Evolutionary conservation across 2,797 vertebrate species (phyloP).

Genomic region (Leucoraja ocellata): DNA sequence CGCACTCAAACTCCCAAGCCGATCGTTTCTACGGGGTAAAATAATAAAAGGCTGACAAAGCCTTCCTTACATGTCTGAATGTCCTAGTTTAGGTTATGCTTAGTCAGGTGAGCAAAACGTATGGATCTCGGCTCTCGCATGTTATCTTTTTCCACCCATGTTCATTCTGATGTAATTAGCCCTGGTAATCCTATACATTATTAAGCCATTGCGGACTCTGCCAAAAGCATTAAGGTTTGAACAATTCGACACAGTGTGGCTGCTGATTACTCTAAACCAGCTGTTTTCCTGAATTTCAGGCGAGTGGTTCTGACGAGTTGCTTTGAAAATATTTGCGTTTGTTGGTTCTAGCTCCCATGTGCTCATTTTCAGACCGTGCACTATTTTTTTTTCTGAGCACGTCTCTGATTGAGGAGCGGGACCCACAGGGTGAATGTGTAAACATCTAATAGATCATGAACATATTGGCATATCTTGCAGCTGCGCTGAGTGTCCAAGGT

Average conservation of each 20-base stretch:
- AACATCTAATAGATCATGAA: not conserved
- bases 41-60: not conserved
- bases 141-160: not conserved
- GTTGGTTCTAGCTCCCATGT: slow-evolving; percentile 15
- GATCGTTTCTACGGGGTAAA: too few species aligned
- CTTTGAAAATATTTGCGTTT: slow-evolving; percentile 25
- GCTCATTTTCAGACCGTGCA: not conserved
- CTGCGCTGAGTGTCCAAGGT: not conserved
- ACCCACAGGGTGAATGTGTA: not conserved
- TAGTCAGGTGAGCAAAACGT: not conserved
- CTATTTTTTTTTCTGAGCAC: not conserved
- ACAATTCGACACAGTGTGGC: not conserved
- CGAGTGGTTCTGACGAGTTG: not conserved
- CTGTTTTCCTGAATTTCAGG: slow-evolving; percentile 29
- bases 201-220: not conserved
- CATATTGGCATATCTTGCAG: not conserved
- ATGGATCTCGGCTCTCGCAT: not conserved
- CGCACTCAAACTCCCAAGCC: too few species aligned
- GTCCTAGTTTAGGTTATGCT: not conserved
- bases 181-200: not conserved
- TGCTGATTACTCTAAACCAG: slow-evolving; percentile 16
- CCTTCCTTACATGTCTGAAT: slow-evolving; percentile 7
- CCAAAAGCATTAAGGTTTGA: slow-evolving; percentile 13
- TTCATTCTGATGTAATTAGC: slow-evolving; percentile 12
- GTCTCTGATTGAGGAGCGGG: not conserved